A percentile compares a stretch with the other conserved stretches of the same genome.
Conservation (phyloP, 2,113 vertebrate species). For the Callionymus lyra region DNA sequence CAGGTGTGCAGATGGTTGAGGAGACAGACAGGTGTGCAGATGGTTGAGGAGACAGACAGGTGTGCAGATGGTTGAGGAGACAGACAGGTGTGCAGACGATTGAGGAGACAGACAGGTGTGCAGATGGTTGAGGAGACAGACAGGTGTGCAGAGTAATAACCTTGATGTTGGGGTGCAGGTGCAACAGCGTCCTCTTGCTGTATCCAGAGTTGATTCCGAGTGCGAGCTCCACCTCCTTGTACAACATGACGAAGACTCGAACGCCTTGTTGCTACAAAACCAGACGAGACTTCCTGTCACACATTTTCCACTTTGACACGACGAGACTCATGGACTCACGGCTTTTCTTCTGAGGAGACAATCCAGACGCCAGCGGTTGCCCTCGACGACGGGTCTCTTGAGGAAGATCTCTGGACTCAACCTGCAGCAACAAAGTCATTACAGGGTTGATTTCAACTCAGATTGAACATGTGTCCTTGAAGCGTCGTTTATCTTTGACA, state of each 20-base stretch:
- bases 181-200: conserved; percentile 81
- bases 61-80: too few species aligned
- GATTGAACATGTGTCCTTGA: too few species aligned
- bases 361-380: conserved; percentile 91
- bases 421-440: too few species aligned
- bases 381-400: conserved; percentile 84
- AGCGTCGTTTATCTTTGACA: too few species aligned
- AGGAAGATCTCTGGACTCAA: conserved; percentile 75
- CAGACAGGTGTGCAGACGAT: rapidly evolving
- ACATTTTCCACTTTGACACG: too few species aligned
- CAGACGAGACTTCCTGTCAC: not conserved
- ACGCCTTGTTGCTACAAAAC: conserved; percentile 85
- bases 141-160: conserved; percentile 41
- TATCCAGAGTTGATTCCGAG: conserved; percentile 95
- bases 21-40: rapidly evolving
- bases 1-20: too few species aligned
- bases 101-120: not conserved
- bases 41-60: conserved; percentile 22
- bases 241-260: conserved; percentile 86
- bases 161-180: conserved; percentile 89
- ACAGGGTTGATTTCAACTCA: too few species aligned
- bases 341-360: conserved; percentile 86
- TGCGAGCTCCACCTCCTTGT: conserved; percentile 93
- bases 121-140: rapidly evolving
- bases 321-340: conserved; percentile 61